phyloP scores from a whole-genome alignment of 2,113 vertebrate genomes.

The Coryphaenoides rupestris region DNA sequence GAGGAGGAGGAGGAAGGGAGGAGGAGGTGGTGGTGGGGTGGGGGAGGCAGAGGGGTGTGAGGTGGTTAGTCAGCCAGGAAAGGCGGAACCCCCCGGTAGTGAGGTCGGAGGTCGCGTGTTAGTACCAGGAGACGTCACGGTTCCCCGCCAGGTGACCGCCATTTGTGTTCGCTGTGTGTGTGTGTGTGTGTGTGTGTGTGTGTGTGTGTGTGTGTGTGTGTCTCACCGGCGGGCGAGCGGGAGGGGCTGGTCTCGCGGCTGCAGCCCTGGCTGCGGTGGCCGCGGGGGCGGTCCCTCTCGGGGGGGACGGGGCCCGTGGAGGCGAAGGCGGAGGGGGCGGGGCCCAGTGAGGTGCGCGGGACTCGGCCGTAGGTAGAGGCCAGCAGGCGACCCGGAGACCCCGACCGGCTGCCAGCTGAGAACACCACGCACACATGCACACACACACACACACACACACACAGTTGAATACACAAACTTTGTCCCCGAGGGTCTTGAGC shows the following conservation, averaged over 20 bases:
- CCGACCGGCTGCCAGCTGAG: conserved; percentile 90
- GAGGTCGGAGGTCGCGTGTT: too few species aligned
- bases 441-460: not conserved
- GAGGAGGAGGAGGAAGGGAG: conserved; percentile 12
- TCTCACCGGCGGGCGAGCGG: conserved; percentile 81
- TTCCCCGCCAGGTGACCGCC: too few species aligned
- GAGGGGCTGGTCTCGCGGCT: conserved; percentile 93
- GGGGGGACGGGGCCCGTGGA: conserved; percentile 65
- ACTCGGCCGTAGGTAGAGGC: conserved; percentile 78
- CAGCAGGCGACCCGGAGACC: conserved; percentile 89
- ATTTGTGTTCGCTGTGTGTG: not conserved
- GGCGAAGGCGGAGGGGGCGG: conserved; percentile 53
- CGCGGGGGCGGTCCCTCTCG: conserved; percentile 78
- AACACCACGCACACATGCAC: too few species aligned
- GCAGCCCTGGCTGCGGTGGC: conserved; percentile 92
- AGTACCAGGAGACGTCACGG: too few species aligned
- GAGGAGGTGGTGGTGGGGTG: conserved; percentile 8
- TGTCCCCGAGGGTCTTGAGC: not conserved
- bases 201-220: not conserved
- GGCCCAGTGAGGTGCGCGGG: conserved; percentile 66
- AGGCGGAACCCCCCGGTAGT: too few species aligned
- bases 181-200: too few species aligned
- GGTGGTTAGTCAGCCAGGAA: conserved; percentile 36
- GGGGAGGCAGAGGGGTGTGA: conserved; percentile 18
- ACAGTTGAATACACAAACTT: not conserved